Evolutionary conservation across 2,797 vertebrate species (phyloP).

Genomic region (Acanthopagrus latus): DNA sequence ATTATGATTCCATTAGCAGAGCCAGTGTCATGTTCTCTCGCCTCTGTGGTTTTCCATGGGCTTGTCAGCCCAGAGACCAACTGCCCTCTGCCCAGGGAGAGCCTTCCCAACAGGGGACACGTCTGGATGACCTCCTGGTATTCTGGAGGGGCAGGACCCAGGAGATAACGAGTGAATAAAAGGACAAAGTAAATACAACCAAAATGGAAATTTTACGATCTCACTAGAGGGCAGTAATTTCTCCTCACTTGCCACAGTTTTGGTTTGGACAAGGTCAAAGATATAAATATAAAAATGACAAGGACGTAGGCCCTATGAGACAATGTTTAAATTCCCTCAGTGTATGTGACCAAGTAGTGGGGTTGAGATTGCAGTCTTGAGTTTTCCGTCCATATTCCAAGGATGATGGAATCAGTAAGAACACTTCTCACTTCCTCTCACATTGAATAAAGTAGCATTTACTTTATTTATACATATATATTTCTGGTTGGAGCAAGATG

Average conservation of each 20-base stretch:
- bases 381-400: neutral
- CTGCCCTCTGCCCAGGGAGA: slow-evolving; percentile 34
- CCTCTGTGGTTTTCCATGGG: slow-evolving; percentile 30
- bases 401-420: neutral
- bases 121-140: slow-evolving; percentile 67
- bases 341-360: slow-evolving; percentile 1
- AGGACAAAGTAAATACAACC: slow-evolving; percentile 42
- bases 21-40: slow-evolving; percentile 63
- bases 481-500: neutral
- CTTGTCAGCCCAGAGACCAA: slow-evolving; percentile 21
- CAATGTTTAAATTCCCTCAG: neutral
- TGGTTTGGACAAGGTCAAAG: slow-evolving; percentile 43
- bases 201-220: slow-evolving; percentile 40
- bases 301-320: slow-evolving; percentile 9
- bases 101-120: slow-evolving; percentile 27
- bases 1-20: slow-evolving; percentile 71
- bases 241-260: slow-evolving; percentile 30
- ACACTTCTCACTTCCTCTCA: neutral
- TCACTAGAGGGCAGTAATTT: slow-evolving; percentile 24
- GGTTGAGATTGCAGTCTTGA: neutral
- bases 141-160: slow-evolving; percentile 46
- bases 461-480: neutral
- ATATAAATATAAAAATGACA: slow-evolving; percentile 27
- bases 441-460: neutral
- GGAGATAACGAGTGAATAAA: slow-evolving; percentile 48